phyloP scores from a whole-genome alignment of 2,113 vertebrate genomes.

The Delphinus delphis region DNA sequence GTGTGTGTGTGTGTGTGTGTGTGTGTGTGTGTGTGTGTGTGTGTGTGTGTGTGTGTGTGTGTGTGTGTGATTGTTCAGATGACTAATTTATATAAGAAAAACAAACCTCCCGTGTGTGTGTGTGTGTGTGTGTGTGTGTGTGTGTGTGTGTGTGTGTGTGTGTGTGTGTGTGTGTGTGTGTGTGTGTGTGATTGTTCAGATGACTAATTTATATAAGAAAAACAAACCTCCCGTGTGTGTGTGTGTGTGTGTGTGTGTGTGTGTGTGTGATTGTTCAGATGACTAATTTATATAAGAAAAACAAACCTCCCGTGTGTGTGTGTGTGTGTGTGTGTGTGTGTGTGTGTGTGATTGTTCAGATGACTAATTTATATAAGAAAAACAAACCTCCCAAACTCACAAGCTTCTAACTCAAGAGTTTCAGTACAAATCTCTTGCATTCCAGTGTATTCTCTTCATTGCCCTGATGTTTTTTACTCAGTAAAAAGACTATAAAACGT shows the following conservation, averaged over 20 bases:
- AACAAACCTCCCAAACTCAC: not conserved
- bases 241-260: too few species aligned
- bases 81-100: slow-evolving; percentile 19
- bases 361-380: not conserved
- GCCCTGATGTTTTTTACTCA: not conserved
- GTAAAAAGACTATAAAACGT: not conserved
- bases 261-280: not conserved
- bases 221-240: not conserved
- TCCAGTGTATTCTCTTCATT: not conserved
- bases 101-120: not conserved
- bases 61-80: not conserved
- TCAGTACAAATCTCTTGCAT: slow-evolving; percentile 3
- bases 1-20: rapidly evolving
- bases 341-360: not conserved
- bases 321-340: too few species aligned
- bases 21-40: not conserved
- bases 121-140: too few species aligned
- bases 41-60: too few species aligned
- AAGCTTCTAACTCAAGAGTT: not conserved
- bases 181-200: not conserved
- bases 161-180: too few species aligned
- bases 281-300: slow-evolving; percentile 19
- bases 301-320: not conserved
- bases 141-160: not conserved
- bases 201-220: not conserved